A percentile compares a stretch with the other conserved stretches of the same genome.
Evolutionary conservation across 1,140 invertebrate species (phyloP).

Genomic region (Zaprionus africanus): DNA sequence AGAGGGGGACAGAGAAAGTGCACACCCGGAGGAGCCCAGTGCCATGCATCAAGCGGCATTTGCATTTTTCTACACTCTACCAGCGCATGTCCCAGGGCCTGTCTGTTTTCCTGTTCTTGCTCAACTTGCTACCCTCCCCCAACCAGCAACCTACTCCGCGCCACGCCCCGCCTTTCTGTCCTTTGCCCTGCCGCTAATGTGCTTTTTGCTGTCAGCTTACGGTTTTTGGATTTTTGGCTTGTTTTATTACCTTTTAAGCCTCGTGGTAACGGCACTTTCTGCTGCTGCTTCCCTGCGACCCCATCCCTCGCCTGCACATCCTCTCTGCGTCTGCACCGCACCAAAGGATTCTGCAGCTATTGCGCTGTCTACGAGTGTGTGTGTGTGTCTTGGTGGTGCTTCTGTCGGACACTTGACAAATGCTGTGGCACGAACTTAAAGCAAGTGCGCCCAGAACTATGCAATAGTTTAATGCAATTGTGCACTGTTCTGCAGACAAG

Average conservation of each 20-base stretch:
- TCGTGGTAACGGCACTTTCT: constrained; percentile 55
- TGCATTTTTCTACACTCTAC: constrained; percentile 34
- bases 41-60: constrained; percentile 71
- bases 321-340: not conserved
- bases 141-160: constrained; percentile 19
- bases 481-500: not conserved
- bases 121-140: constrained; percentile 1
- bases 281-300: not conserved
- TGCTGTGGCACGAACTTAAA: constrained; percentile 50
- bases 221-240: constrained; percentile 69
- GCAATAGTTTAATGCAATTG: constrained; percentile 15
- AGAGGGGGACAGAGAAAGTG: constrained; percentile 59
- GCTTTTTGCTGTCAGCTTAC: constrained; percentile 81
- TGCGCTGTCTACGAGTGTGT: constrained; percentile 45
- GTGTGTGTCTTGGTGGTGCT: not conserved
- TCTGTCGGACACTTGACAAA: constrained; percentile 58
- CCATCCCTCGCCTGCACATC: not conserved
- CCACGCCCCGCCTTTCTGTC: not conserved
- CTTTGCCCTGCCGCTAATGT: constrained; percentile 59
- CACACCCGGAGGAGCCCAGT: constrained; percentile 23
- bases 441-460: constrained; percentile 18
- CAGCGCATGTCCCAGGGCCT: constrained; percentile 16
- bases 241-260: constrained; percentile 83
- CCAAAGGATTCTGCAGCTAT: constrained; percentile 52
- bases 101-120: constrained; percentile 34